Conservation (phyloP, 2,797 vertebrate genomes). For the Clarias fuscus region DNA sequence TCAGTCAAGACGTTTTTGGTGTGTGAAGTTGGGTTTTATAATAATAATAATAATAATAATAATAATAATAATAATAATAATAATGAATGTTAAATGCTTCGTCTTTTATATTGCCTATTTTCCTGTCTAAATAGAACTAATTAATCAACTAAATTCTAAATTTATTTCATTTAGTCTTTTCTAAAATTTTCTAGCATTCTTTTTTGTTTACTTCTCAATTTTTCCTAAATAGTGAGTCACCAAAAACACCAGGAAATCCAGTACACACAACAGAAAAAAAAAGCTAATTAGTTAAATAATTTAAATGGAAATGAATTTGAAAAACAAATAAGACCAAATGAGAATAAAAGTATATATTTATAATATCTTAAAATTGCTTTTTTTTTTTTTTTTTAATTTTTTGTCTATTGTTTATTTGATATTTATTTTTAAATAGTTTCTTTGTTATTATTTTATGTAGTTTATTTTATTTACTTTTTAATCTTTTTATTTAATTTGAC, state of each 20-base stretch:
- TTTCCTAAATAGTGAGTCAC: not conserved
- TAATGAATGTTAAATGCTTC: not conserved
- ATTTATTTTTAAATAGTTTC: not conserved
- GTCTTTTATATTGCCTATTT: not conserved
- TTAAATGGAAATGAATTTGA: not conserved
- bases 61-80: not conserved
- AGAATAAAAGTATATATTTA: not conserved
- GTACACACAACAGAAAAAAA: not conserved
- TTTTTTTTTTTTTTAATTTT: no score
- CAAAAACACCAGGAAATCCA: not conserved
- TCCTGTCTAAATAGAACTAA: not conserved
- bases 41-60: no score
- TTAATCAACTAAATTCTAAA: not conserved
- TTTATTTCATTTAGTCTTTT: not conserved
- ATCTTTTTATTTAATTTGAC: not conserved
- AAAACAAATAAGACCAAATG: not conserved
- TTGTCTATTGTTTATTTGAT: no score
- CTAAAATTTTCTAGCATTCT: not conserved
- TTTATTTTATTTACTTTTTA: not conserved
- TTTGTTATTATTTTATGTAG: not conserved
- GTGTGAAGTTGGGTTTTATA: no score
- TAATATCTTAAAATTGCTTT: not conserved
- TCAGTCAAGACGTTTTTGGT: not conserved
- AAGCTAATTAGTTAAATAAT: not conserved
- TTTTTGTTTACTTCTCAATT: not conserved